phyloP scores from a whole-genome alignment of 2,888 invertebrate genomes.

The Myathropa florea region DNA sequence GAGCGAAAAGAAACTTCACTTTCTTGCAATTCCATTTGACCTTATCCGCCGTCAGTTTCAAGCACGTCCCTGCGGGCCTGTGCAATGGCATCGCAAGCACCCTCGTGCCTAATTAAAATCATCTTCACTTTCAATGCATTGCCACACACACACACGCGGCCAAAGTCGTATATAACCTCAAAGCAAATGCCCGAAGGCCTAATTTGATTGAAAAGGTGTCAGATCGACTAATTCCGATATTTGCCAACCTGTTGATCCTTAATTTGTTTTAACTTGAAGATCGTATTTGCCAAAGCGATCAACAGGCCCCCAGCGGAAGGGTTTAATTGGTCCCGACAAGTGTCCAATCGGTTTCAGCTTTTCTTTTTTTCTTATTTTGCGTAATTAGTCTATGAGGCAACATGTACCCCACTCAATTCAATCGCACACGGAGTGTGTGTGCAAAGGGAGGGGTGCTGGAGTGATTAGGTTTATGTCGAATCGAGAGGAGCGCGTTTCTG shows the following conservation, averaged over 20 bases:
- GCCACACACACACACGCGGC: not conserved
- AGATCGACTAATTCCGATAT: conserved; percentile 6
- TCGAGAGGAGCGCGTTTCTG: not conserved
- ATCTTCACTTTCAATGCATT: not conserved
- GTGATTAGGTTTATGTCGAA: not conserved
- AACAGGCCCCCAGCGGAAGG: not conserved
- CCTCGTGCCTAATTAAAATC: not conserved
- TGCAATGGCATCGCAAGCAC: not conserved
- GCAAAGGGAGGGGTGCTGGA: not conserved
- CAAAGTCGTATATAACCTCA: not conserved
- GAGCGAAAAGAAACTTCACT: not conserved
- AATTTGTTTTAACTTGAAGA: conserved; percentile 10
- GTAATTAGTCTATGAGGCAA: conserved; percentile 19
- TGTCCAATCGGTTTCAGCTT: not conserved
- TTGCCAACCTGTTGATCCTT: conserved; percentile 36
- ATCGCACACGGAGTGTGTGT: too few species aligned
- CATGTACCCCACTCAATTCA: too few species aligned
- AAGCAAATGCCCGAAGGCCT: conserved; percentile 2
- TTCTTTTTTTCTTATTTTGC: not conserved
- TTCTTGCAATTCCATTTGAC: not conserved
- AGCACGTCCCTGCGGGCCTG: not conserved
- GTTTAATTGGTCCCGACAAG: conserved; percentile 18
- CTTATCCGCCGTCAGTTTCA: not conserved
- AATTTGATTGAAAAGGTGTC: conserved; percentile 32
- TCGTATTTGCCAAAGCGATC: conserved; percentile 1